phyloP scores from a whole-genome alignment of 2,888 invertebrate species.

The Ligdia adustata region DNA sequence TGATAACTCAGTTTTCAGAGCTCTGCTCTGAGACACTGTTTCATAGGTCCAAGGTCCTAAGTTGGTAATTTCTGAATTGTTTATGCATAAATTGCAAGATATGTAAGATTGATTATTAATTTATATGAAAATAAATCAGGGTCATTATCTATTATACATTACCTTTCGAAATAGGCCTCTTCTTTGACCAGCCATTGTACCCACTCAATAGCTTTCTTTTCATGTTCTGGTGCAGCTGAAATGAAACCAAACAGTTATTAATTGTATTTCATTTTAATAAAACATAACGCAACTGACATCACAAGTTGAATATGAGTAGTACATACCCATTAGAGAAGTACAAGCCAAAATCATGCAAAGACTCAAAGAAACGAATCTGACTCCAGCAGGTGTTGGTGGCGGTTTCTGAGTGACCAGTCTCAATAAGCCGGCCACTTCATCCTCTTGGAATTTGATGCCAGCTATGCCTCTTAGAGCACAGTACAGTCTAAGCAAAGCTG shows the following conservation, averaged over 20 bases:
- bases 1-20: too few species aligned
- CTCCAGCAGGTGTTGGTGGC: conserved; percentile 95
- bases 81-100: too few species aligned
- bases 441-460: conserved; percentile 95
- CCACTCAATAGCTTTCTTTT: conserved; percentile 95
- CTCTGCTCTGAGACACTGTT: too few species aligned
- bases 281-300: too few species aligned
- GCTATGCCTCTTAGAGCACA: conserved; percentile 97
- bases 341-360: conserved; percentile 97
- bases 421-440: conserved; percentile 93
- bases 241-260: conserved; percentile 19
- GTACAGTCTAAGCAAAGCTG: conserved; percentile 94
- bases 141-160: conserved; percentile 27
- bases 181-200: conserved; percentile 96
- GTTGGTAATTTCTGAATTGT: too few species aligned
- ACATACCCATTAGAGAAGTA: conserved; percentile 90
- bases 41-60: too few species aligned
- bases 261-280: too few species aligned
- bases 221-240: conserved; percentile 88
- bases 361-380: conserved; percentile 95
- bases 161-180: conserved; percentile 94
- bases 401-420: conserved; percentile 94
- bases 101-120: neutral
- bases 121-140: neutral
- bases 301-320: too few species aligned